Conservation (phyloP, 2,113 vertebrate genomes). For the Dendrocopos noguchii region DNA sequence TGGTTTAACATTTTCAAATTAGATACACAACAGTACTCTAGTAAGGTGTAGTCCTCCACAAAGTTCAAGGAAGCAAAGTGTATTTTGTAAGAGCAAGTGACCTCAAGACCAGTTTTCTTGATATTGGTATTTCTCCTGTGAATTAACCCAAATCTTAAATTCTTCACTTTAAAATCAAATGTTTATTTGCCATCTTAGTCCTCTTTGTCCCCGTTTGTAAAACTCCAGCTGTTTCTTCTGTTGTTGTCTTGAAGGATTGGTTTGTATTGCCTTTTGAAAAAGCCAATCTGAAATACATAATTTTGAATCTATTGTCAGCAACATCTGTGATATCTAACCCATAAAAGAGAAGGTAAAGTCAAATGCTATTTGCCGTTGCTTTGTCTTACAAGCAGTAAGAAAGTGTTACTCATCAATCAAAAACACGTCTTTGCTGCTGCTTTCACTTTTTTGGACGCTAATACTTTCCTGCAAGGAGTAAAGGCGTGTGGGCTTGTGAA, state of each 20-base stretch:
- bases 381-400: neutral
- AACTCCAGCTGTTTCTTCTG: conserved; percentile 90
- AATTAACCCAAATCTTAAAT: conserved; percentile 38
- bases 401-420: neutral
- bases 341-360: neutral
- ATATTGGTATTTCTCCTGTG: conserved; percentile 36
- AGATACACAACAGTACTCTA: neutral
- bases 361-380: neutral
- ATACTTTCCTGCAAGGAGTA: neutral
- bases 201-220: conserved; percentile 79
- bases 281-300: conserved; percentile 85
- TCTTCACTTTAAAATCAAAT: conserved; percentile 30
- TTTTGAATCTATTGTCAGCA: conserved; percentile 34
- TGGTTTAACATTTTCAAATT: neutral
- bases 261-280: conserved; percentile 90
- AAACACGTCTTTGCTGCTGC: neutral
- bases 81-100: neutral
- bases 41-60: neutral
- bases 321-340: neutral
- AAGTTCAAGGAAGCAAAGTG: neutral
- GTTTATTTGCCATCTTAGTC: conserved; percentile 56
- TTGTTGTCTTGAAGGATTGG: conserved; percentile 74
- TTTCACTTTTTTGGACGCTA: neutral
- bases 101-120: neutral
- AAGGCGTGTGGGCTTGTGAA: neutral